phyloP scores from a whole-genome alignment of 2,113 vertebrate genomes.

The Neolamprologus brichardi region DNA sequence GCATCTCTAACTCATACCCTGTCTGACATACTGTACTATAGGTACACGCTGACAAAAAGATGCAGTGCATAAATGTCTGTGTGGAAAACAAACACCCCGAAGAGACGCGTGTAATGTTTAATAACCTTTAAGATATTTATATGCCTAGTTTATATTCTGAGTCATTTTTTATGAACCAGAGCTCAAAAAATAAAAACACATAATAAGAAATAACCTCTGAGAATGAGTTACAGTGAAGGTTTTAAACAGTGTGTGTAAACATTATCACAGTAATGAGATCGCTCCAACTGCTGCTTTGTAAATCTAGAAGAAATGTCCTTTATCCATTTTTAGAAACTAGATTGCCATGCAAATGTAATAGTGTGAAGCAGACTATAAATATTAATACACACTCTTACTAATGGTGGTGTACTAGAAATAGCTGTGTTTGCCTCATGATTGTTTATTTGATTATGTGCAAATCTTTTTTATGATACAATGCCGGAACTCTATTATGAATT shows the following conservation, averaged over 20 bases:
- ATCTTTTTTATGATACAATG: slow-evolving; percentile 9
- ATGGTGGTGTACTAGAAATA: slow-evolving; percentile 25
- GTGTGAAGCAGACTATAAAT: slow-evolving; percentile 49
- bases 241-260: slow-evolving; percentile 25
- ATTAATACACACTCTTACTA: slow-evolving; percentile 48
- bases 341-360: slow-evolving; percentile 21
- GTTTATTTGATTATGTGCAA: slow-evolving; percentile 17
- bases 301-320: slow-evolving; percentile 20
- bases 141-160: slow-evolving; percentile 1
- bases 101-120: not conserved
- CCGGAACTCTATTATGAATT: not conserved
- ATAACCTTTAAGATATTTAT: slow-evolving; percentile 15
- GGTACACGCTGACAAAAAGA: not conserved
- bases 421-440: slow-evolving; percentile 23
- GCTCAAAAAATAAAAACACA: slow-evolving; percentile 1
- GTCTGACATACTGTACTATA: slow-evolving; percentile 2
- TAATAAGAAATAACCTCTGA: not conserved
- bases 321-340: slow-evolving; percentile 39
- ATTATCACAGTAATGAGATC: slow-evolving; percentile 28
- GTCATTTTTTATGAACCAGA: not conserved
- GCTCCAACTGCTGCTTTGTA: not conserved
- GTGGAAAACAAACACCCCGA: not conserved
- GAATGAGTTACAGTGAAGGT: not conserved
- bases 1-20: not conserved
- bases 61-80: not conserved